Evolutionary conservation across 1,140 invertebrate genomes (phyloP), one percentile per base, ranked within the genome.

Genomic region (Diachasma alloeum): DNA sequence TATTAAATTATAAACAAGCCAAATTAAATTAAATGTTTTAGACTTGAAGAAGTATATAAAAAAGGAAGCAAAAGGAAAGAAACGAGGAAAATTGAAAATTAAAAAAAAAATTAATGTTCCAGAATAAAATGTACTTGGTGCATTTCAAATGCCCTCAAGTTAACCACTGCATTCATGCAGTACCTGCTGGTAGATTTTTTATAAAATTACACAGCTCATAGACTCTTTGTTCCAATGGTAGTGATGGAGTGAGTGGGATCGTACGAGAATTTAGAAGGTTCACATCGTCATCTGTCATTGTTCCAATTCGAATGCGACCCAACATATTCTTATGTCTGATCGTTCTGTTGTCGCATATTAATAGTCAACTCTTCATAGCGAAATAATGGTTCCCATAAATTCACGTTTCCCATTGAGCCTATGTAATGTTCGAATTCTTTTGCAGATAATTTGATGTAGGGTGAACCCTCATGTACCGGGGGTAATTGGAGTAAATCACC

Each of bases 281-380:
- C 4, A 42, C 42, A 67, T 74, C 72, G 22, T 63, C 53, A n/a
- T 26, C n/a, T 11, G 56, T 74, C 22, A 67, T 42, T 4, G 22
- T 17, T 15, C 56, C 72, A 37, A 67, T 22, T 26, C 72, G 10
- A 39, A 74, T 17, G 9, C 59, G 72, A 24, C 56, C 63, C 26
- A 66, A 17, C 19, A 63, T 4, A 19, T 63, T 31, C 8, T 24
- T 74, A 74, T 6, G 36, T 11, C n/a, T 56, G 9, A 17, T 74
- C 72, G 37, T 63, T 37, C 53, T 63, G 53, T 63, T 74, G 72
- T 22, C 72, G 72, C 72, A 74, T 74, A 66, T 74, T 74, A 4
- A 74, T 74, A 5, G 44, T 17, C 19, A 74, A 19, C 17, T 74
- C 53, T 6, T 63, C 48, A 8, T 63, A 74, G 37, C 11, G 9